Evolutionary conservation across 2,797 vertebrate genomes (phyloP), one percentile per base, ranked within the genome.

Genomic region (Syncerus caffer): DNA sequence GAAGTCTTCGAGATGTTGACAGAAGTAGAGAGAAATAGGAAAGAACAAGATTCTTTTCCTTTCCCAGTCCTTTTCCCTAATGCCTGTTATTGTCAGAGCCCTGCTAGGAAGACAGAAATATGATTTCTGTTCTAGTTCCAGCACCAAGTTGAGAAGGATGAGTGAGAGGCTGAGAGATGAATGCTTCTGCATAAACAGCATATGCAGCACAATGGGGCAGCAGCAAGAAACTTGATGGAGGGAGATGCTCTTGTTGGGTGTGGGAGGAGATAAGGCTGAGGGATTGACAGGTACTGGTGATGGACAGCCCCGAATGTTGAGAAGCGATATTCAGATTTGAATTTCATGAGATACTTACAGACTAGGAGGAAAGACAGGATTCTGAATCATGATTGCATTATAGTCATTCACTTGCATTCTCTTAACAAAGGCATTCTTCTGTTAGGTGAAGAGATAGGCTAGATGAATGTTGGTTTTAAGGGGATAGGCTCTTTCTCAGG

Each of bases 341-440:
- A 64, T 93, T 88, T 92, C 15, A 27, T 53, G 78, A 31, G 25
- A 13, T 47, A 57, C 50, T 80, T 89, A 60, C 11, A 78, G 67
- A 91, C 23, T 11, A 29, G 34, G 47, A 34, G 51, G 79, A 57
- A 83, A 85, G 92, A 45, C 82, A 55, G 42, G 51, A 79, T 88
- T 93, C 91, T 60, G 53, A 93, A 45, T 84, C 57, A 11, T 47
- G 34, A 60, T 27, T 13, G 0, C 47, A 38, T 84, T 87, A 45
- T 34, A 58, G 7, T 64, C 15, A 76, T 51, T 95, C 25, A 45
- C 27, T 64, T 83, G 45, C 76, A 7, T 90, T 87, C 50, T 86
- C 74, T 89, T 58, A 31, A 83, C 10, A 93, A 90, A 97, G 50
- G 27, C 31, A 25, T 90, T 95, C 92, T 95, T 80, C 62, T 27